phyloP scores from a whole-genome alignment of 2,113 vertebrate species.

The Morone saxatilis region DNA sequence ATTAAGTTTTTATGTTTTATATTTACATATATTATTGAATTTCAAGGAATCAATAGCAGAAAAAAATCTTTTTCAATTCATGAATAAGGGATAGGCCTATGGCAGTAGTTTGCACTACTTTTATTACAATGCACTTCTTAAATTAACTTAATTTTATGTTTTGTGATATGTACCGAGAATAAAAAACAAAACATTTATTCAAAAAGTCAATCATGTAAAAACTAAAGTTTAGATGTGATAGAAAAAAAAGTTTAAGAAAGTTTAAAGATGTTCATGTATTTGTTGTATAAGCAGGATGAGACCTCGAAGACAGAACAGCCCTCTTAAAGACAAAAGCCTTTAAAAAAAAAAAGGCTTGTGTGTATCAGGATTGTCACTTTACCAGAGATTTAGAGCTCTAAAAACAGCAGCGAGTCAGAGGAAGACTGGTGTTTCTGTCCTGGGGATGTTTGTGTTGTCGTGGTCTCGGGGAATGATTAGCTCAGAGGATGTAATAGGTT shows the following conservation, averaged over 20 bases:
- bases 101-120: no score
- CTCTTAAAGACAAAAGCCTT: neutral
- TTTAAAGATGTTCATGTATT: neutral
- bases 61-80: no score
- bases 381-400: slow-evolving; percentile 12
- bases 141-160: no score
- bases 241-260: neutral
- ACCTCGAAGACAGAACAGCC: neutral
- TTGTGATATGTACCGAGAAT: no score
- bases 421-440: slow-evolving; percentile 41
- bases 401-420: slow-evolving; percentile 37
- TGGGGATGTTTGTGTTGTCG: slow-evolving; percentile 69
- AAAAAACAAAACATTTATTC: no score
- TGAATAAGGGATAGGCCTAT: no score
- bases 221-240: no score
- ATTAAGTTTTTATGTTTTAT: no score
- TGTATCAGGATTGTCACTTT: neutral
- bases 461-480: slow-evolving; percentile 27
- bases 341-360: neutral
- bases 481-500: slow-evolving; percentile 81
- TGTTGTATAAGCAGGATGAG: neutral
- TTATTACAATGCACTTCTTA: no score
- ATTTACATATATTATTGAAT: no score
- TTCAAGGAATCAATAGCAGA: no score
- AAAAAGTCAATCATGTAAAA: no score